Evolutionary conservation across 2,113 vertebrate genomes (phyloP), one percentile per base, ranked within the genome.

Genomic region (Phrynosoma platyrhinos): DNA sequence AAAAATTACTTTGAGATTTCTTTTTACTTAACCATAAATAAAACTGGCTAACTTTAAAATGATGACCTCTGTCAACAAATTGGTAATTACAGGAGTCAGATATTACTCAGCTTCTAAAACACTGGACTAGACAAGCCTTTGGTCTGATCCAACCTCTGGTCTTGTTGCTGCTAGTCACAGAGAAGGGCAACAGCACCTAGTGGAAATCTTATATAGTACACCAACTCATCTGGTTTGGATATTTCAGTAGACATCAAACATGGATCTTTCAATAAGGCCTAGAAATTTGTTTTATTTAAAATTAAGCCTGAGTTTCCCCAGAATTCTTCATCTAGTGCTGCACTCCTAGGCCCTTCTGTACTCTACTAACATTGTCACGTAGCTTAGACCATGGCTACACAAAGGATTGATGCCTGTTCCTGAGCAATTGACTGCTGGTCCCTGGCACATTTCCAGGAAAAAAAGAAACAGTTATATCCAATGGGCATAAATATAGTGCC

Each of bases 1-100:
- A 36, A 36, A 74, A 89, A 85, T 66, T 58, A 0, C 0, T 27
- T 89, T 52, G 76, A 40, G 30, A 83, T 90, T 91, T 87, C 6
- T 66, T 76, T 83, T 27, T 87, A 87, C 2, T 13, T 88, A 4
- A 86, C 25, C 12, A 40, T 2, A 71, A 72, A 36, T 64, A 71
- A 71, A 87, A 30, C 85, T 79, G 27, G 4, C 52, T 81, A 58
- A 55, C 62, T 87, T 85, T 58, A 72, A 88, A 21, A 2, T 0
- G 58, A 10, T 68, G 77, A 0, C 5, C 71, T 32, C 66, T 82
- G 10, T 72, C n/a, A 16, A 72, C 71, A 72, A 16, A 72, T 72
- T n/a, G 32, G 18, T 75, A 36, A 75, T 40, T 36, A 75, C 1
- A 2, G n/a, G 13, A 21, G 32, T 7, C 36, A 40, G 16, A 20